These are phyloP conservation scores for Drosophila nr. perissopoda DNA, from an alignment of 2,888 invertebrate species.

Conservation along the genomic window DNA sequence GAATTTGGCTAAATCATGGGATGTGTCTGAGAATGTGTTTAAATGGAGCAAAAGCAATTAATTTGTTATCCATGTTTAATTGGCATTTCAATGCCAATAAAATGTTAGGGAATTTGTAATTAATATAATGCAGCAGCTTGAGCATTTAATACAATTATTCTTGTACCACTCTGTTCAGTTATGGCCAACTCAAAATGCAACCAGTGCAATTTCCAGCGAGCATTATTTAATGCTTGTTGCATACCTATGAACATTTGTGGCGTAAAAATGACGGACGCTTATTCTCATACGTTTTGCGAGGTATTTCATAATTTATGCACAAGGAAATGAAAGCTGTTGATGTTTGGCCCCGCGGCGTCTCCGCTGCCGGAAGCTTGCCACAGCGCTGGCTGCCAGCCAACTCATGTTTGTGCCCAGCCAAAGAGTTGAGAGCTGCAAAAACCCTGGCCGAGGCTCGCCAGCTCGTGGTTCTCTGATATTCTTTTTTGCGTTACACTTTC, in stretches of 20 bases:
- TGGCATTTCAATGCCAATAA: constrained; percentile 10
- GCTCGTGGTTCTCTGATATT: constrained; percentile 25
- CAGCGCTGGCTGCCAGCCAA: constrained; percentile 39
- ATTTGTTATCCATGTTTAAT: constrained; percentile 36
- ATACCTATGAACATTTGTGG: constrained; percentile 13
- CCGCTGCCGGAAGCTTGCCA: constrained; percentile 29
- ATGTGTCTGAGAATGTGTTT: constrained; percentile 30
- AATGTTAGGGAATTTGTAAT: constrained; percentile 4
- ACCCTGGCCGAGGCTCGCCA: constrained; percentile 23
- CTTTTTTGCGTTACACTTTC: constrained; percentile 34
- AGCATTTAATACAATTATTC: neutral
- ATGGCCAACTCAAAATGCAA: constrained; percentile 5
- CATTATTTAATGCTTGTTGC: constrained; percentile 28
- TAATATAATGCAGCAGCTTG: constrained; percentile 4
- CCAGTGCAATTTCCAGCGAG: constrained; percentile 18
- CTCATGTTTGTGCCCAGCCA: constrained; percentile 40
- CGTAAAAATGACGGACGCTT: constrained; percentile 47
- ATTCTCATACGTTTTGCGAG: constrained; percentile 51
- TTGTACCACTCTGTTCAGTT: neutral
- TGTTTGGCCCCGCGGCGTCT: constrained; percentile 22
- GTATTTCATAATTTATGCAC: constrained; percentile 69
- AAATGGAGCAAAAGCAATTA: constrained; percentile 34
- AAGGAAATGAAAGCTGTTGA: constrained; percentile 55
- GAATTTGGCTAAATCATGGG: constrained; percentile 26
- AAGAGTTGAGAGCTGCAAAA: neutral